Conservation (phyloP, 2,888 invertebrate species). For the Drosophila basisetae region DNA sequence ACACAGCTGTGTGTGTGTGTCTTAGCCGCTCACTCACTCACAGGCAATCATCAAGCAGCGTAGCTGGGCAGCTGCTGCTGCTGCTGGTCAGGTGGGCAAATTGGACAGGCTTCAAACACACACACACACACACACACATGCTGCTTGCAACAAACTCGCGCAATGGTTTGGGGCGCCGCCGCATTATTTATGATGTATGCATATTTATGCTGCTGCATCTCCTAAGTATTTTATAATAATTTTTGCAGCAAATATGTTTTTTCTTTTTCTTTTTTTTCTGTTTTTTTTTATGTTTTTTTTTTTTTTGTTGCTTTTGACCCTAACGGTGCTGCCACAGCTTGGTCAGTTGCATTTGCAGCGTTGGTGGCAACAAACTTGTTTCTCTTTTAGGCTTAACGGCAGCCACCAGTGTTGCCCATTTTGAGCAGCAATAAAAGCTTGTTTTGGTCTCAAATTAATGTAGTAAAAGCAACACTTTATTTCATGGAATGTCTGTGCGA, state of each 20-base stretch:
- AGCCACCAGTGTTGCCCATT: slow-evolving; percentile 15
- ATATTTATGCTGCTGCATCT: slow-evolving; percentile 77
- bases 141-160: slow-evolving; percentile 44
- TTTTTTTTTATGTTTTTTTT: slow-evolving; percentile 3
- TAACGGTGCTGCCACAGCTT: slow-evolving; percentile 67
- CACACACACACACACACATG: not conserved
- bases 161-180: slow-evolving; percentile 70
- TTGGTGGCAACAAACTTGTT: slow-evolving; percentile 54
- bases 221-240: slow-evolving; percentile 77
- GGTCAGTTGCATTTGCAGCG: slow-evolving; percentile 46
- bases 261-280: slow-evolving; percentile 1
- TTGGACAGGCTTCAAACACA: slow-evolving; percentile 28
- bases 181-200: slow-evolving; percentile 77
- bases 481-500: not conserved
- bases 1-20: slow-evolving; percentile 27
- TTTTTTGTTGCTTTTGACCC: slow-evolving; percentile 46
- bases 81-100: slow-evolving; percentile 69
- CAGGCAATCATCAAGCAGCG: slow-evolving; percentile 70
- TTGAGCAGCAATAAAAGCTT: slow-evolving; percentile 5
- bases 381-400: not conserved
- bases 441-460: not conserved
- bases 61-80: slow-evolving; percentile 37
- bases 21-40: slow-evolving; percentile 48
- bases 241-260: slow-evolving; percentile 28
- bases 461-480: slow-evolving; percentile 6